phyloP scores from a whole-genome alignment of 2,888 invertebrate species.

The Machimus rusticus region DNA sequence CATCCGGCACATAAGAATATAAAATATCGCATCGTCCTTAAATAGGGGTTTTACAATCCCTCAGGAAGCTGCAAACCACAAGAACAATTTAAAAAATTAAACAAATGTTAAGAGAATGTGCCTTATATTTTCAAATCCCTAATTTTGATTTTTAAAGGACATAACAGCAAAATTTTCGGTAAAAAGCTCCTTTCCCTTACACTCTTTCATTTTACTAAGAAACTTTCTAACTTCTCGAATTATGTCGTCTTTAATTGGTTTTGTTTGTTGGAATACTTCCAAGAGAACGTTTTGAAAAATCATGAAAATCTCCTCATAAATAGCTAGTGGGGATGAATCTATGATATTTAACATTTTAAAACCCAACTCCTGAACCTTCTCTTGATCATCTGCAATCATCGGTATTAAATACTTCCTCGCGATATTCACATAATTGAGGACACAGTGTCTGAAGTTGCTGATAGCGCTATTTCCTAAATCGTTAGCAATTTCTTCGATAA shows the following conservation, averaged over 20 bases:
- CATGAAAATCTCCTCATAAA: constrained; percentile 55
- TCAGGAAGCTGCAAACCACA: too few relatives aligned
- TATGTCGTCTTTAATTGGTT: constrained; percentile 49
- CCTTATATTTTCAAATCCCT: neutral
- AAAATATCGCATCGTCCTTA: too few relatives aligned
- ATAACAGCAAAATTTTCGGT: constrained; percentile 51
- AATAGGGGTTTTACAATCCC: too few relatives aligned
- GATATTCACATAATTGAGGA: constrained; percentile 54
- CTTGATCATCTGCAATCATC: constrained; percentile 50
- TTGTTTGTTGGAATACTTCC: constrained; percentile 51
- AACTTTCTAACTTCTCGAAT: constrained; percentile 50
- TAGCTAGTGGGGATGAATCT: constrained; percentile 50
- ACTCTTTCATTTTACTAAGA: constrained; percentile 52
- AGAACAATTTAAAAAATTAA: neutral
- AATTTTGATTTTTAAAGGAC: constrained; percentile 8
- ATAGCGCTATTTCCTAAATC: constrained; percentile 53
- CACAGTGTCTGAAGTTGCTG: constrained; percentile 53
- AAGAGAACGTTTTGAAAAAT: constrained; percentile 53
- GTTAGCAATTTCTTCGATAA: constrained; percentile 53
- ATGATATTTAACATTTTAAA: constrained; percentile 54
- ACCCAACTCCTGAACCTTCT: constrained; percentile 51
- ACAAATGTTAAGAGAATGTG: neutral
- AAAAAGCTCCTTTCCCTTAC: constrained; percentile 53
- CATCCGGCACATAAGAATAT: too few relatives aligned
- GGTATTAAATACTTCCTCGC: constrained; percentile 53